phyloP scores from a whole-genome alignment of 2,888 invertebrate species.

The Orthonychiurus folsomi region DNA sequence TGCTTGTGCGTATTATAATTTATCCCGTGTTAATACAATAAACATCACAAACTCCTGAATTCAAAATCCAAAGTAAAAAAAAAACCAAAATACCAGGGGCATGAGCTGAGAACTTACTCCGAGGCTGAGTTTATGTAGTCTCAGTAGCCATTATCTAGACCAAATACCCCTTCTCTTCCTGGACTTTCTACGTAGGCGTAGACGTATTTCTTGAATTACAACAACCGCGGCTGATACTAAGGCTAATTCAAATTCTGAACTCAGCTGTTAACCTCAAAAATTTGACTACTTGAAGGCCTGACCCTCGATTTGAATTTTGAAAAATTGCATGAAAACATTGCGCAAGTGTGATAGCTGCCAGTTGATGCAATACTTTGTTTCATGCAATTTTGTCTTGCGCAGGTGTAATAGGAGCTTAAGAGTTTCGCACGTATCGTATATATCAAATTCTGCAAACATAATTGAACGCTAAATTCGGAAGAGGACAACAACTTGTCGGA shows the following conservation, averaged over 20 bases:
- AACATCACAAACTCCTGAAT: too few relatives aligned
- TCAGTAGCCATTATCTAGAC: not conserved
- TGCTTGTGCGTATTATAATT: too few relatives aligned
- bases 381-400: constrained; percentile 13
- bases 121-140: not conserved
- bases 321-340: not conserved
- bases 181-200: not conserved
- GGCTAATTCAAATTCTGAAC: not conserved
- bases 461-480: too few relatives aligned
- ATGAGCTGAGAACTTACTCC: not conserved
- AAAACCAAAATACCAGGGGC: not conserved
- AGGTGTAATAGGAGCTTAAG: constrained; percentile 15
- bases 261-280: too few relatives aligned
- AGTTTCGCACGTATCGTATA: too few relatives aligned
- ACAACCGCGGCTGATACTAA: not conserved
- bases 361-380: not conserved
- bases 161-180: not conserved
- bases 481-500: too few relatives aligned
- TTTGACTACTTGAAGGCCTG: too few relatives aligned
- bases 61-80: not conserved
- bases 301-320: not conserved
- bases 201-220: not conserved
- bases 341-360: not conserved
- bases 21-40: too few relatives aligned
- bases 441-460: too few relatives aligned